Conservation (phyloP, 2,113 vertebrate genomes). For the Felis catus region F.catus_Fca126_mat1.0 CM031417.1:121634001-121634500, state of each 20-base stretch:
- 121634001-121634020: not conserved
- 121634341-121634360: conserved; percentile 82
- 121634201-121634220: not conserved
- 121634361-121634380: conserved; percentile 87
- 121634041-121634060: not conserved
- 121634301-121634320: conserved; percentile 63
- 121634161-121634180: not conserved
- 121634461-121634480: conserved; percentile 78
- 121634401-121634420: conserved; percentile 84
- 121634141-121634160: not conserved
- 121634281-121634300: conserved; percentile 65
- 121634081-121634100: not conserved
- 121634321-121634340: conserved; percentile 74
- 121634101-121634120: not conserved
- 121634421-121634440: conserved; percentile 84
- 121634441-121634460: conserved; percentile 74
- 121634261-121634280: conserved; percentile 59
- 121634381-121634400: conserved; percentile 82
- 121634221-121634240: not conserved
- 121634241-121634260: not conserved
- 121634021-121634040: not conserved
- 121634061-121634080: not conserved
- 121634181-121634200: not conserved
- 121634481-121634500: conserved; percentile 82
- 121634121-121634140: not conserved